Evolutionary conservation across 1,140 invertebrate species (phyloP), one percentile per base, ranked within the genome.

Genomic region (Drosophila grimshawi): DNA sequence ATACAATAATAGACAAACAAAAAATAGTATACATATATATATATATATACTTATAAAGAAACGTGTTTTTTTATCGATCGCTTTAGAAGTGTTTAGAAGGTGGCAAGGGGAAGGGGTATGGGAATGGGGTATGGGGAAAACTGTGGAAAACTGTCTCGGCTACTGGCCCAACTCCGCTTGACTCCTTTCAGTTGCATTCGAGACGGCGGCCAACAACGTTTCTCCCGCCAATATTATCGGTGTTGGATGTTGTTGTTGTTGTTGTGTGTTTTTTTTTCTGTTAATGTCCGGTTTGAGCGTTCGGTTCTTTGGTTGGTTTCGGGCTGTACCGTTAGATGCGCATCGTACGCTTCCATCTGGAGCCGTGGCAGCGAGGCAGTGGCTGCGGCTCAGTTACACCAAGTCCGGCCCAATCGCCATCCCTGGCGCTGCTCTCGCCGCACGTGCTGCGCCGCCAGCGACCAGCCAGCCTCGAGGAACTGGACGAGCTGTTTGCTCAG

Each of bases 291-390:
- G 33, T 55, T 5, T 4, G 4, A 8, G 29, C 3, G 7, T 19
- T 53, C 32, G 32, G 19, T 7, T 27, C 7, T 30, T 27, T 19
- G 30, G 19, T 11, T 41, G 41, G 7, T 45, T 7, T n/a, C 11
- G 7, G 30, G 5, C 49, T 41, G 57, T 59, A 41, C 60, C 29
- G 32, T 41, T 56, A 65, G 66, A 92, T 92, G 92, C 89, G 92
- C 43, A 92, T 92, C 41, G 92, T 92, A 51, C 92, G 92, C 52
- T 92, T 92, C 76, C 90, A 92, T 37, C 41, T 92, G 61, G 92
- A 92, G 77, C 91, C 92, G 51, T 92, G 92, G 92, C 92, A 92
- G 43, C 88, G 91, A 11, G 81, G 81, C 11, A 73, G 79, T 27
- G 80, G 82, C 27, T 74, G 81, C 11, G 90, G 91, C 11, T 92